Evolutionary conservation across 1,140 invertebrate genomes (phyloP), one percentile per base, ranked within the genome.

Genomic region (Musca vetustissima): DNA sequence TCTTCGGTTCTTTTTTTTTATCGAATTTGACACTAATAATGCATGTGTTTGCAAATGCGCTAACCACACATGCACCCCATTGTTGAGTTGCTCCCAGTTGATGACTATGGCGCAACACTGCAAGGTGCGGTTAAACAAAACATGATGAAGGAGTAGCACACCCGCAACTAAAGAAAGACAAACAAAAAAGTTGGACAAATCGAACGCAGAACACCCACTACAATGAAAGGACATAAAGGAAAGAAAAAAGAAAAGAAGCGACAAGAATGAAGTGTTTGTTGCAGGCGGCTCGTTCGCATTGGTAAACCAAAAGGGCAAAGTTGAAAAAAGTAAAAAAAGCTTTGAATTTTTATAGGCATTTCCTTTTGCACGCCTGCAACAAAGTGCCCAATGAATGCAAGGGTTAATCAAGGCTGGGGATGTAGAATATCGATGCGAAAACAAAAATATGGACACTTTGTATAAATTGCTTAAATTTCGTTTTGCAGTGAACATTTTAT

Each of bases 241-340:
- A 57, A 28, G 28, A 14, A 66, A 66, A 43, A n/a, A n/a, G n/a
- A 28, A 48, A 24, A 22, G 50, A 48, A 67, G 19, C 64, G 32
- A 28, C 66, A 67, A 57, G 22, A 24, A 6, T 3, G n/a, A 49
- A 49, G 14, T 65, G 6, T 66, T 52, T 65, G 53, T 69, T 69
- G 68, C 61, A 69, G 57, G 57, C 57, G 57, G 57, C 57, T 61
- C 36, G 36, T 43, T 43, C 57, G 22, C 57, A 43, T 61, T 61
- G 57, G 57, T 61, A 61, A 61, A 61, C 57, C 57, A 36, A 61
- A 61, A 43, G 21, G 28, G 57, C 55, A 59, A 43, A 43, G 36
- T 13, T 43, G 36, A 7, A 43, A 4, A 13, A 43, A 43, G n/a
- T 8, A 28, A 11, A 43, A 43, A 43, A 13, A 11, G 2, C n/a